These are phyloP conservation scores for Cichladusa arquata DNA, from an alignment of 2,113 vertebrate genomes.

Conservation along the genomic window DNA sequence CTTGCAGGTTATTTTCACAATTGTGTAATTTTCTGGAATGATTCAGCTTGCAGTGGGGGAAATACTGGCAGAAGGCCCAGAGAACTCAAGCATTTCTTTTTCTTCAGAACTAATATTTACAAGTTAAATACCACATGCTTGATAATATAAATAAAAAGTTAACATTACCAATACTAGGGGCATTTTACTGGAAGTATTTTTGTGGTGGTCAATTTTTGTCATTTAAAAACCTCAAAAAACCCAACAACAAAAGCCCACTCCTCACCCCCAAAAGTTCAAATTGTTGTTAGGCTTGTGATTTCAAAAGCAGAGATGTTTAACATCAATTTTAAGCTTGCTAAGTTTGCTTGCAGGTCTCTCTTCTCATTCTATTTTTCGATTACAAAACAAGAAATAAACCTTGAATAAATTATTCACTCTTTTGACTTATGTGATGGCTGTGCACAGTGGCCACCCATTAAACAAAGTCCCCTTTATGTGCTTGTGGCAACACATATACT, in stretches of 20 bases:
- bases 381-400: neutral
- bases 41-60: constrained; percentile 4
- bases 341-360: neutral
- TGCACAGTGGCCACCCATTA: neutral
- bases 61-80: constrained; percentile 32
- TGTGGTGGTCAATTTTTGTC: neutral
- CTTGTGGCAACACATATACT: accelerated
- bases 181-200: neutral
- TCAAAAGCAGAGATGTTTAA: neutral
- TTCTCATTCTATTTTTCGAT: neutral
- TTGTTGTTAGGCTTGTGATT: neutral
- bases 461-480: neutral
- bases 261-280: neutral
- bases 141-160: neutral
- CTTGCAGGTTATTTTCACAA: constrained; percentile 23
- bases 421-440: neutral
- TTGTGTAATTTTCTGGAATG: constrained; percentile 31
- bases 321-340: neutral
- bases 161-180: neutral
- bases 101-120: constrained; percentile 42
- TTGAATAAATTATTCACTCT: neutral
- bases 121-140: constrained; percentile 17
- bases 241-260: neutral
- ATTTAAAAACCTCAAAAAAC: neutral
- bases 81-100: neutral